Percentiles rank a stretch among this genome's conserved stretches.
Conservation (phyloP, 2,888 invertebrate genomes). For the Agrilus cyanescens region DNA sequence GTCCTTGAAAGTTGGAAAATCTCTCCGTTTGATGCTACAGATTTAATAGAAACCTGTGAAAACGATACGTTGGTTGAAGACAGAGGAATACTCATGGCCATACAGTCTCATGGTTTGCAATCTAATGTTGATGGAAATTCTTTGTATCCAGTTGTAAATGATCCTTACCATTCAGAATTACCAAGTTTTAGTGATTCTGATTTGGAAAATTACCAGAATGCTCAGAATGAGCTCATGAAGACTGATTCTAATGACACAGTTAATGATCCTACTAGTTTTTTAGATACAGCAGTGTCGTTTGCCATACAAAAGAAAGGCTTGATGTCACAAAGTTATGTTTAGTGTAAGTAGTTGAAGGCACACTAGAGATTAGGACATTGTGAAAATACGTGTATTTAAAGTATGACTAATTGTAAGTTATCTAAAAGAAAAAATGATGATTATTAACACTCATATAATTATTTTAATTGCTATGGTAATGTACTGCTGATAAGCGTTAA, state of each 20-base stretch:
- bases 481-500: too few species aligned
- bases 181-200: slow-evolving; percentile 17
- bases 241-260: slow-evolving; percentile 14
- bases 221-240: slow-evolving; percentile 21
- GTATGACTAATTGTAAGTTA: too few species aligned
- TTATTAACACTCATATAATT: too few species aligned
- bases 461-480: too few species aligned
- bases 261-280: slow-evolving; percentile 42
- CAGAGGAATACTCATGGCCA: slow-evolving; percentile 63
- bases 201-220: slow-evolving; percentile 24
- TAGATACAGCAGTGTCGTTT: slow-evolving; percentile 61
- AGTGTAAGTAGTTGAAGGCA: too few species aligned
- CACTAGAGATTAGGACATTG: too few species aligned
- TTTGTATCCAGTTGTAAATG: slow-evolving; percentile 1
- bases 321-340: slow-evolving; percentile 29
- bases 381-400: too few species aligned
- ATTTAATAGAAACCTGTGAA: slow-evolving; percentile 43
- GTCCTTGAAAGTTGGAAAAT: slow-evolving; percentile 51
- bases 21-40: slow-evolving; percentile 40
- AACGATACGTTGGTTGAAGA: slow-evolving; percentile 52
- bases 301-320: slow-evolving; percentile 65
- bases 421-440: too few species aligned
- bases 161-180: slow-evolving; percentile 8
- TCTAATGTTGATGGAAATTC: slow-evolving; percentile 13
- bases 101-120: slow-evolving; percentile 57